phyloP scores from a whole-genome alignment of 2,797 vertebrate genomes.

The Chaunax sp. region DNA sequence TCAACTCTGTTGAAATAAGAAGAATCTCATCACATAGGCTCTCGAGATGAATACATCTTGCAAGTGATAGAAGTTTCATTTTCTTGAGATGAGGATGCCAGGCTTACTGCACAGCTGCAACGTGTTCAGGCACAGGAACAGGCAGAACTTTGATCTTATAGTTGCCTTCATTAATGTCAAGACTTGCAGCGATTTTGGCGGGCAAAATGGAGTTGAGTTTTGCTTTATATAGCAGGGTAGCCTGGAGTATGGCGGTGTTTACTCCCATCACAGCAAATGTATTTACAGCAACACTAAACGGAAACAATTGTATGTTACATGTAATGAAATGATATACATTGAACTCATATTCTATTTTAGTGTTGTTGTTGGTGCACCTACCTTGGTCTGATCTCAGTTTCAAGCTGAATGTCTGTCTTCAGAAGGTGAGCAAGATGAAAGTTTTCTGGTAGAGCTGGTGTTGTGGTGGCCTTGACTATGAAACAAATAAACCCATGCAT shows the following conservation, averaged over 20 bases:
- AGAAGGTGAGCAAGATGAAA: slow-evolving; percentile 76
- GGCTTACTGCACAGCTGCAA: slow-evolving; percentile 78
- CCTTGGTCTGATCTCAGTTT: slow-evolving; percentile 83
- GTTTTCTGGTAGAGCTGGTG: slow-evolving; percentile 78
- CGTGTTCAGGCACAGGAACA: slow-evolving; percentile 74
- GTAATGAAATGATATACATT: neutral
- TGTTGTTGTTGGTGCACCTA: slow-evolving; percentile 45
- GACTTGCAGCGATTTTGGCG: slow-evolving; percentile 67
- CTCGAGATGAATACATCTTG: neutral
- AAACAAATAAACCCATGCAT: slow-evolving; percentile 19
- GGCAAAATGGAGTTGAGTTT: slow-evolving; percentile 74
- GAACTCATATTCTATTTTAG: neutral
- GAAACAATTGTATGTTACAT: slow-evolving; percentile 23
- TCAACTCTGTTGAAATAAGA: slow-evolving; percentile 79
- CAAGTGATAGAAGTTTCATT: neutral
- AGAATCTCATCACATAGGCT: neutral
- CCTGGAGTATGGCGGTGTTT: slow-evolving; percentile 82
- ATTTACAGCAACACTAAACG: slow-evolving; percentile 79
- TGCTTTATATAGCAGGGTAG: slow-evolving; percentile 73
- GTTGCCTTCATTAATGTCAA: slow-evolving; percentile 79
- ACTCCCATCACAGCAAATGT: slow-evolving; percentile 85
- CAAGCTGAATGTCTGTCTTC: slow-evolving; percentile 78
- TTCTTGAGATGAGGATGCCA: slow-evolving; percentile 21
- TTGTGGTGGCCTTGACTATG: slow-evolving; percentile 76
- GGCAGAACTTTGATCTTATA: slow-evolving; percentile 84